These are phyloP conservation scores for Dioctria rufipes DNA, from an alignment of 2,888 invertebrate genomes.

Conservation along the genomic window DNA sequence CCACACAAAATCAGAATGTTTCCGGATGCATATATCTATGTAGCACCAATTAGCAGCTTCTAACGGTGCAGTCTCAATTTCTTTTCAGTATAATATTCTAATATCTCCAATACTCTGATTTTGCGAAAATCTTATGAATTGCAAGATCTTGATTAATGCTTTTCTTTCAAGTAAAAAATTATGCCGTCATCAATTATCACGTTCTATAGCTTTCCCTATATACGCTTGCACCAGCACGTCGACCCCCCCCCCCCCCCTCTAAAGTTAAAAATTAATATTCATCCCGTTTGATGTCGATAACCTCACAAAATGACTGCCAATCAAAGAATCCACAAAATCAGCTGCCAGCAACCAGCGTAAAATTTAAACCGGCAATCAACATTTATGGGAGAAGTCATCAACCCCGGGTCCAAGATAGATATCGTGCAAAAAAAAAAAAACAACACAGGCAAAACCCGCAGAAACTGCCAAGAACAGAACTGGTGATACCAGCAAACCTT, in stretches of 20 bases:
- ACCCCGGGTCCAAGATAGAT: conserved; percentile 4
- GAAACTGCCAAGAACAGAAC: background rate
- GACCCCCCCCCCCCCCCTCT: too few species aligned
- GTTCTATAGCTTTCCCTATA: background rate
- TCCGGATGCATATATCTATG: background rate
- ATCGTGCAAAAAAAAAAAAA: background rate
- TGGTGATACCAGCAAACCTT: conserved; percentile 8
- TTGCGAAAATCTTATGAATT: background rate
- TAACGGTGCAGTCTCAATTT: conserved; percentile 20
- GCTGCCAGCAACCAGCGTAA: conserved; percentile 17
- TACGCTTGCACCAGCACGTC: background rate
- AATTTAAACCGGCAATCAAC: conserved; percentile 12
- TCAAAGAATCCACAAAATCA: conserved; percentile 34
- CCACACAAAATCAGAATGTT: too few species aligned
- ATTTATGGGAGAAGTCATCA: conserved; percentile 28
- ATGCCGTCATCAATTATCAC: conserved; percentile 11
- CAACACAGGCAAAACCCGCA: conserved; percentile 19
- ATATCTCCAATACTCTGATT: background rate
- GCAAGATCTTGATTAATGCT: conserved; percentile 1
- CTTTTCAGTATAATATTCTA: conserved; percentile 6
- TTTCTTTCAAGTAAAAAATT: too few species aligned
- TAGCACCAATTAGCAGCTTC: background rate
- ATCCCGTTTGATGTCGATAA: background rate
- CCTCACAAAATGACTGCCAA: conserved; percentile 17
- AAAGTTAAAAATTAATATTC: conserved; percentile 24